A percentile compares a stretch with the other conserved stretches of the same genome.
These are phyloP conservation scores for Gobio gobio DNA, from an alignment of 2,113 vertebrate species.

Conservation along the genomic window DNA sequence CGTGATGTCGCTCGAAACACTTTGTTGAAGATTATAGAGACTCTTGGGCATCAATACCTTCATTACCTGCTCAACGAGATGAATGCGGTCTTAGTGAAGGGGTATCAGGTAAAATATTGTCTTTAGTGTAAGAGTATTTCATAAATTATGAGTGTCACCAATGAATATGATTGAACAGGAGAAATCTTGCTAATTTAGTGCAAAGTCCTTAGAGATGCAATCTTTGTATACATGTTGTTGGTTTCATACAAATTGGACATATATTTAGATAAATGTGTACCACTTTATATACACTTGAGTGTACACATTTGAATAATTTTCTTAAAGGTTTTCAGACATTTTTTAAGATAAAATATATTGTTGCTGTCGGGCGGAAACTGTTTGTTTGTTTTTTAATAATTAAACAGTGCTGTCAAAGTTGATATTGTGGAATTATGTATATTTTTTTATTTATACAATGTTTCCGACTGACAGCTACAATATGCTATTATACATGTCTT, in stretches of 20 bases:
- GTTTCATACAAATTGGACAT: not conserved
- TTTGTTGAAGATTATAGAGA: slow-evolving; percentile 89
- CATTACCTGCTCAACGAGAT: slow-evolving; percentile 93
- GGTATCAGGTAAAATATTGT: slow-evolving; percentile 86
- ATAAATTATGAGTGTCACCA: not conserved
- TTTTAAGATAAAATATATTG: not conserved
- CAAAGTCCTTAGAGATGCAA: not conserved
- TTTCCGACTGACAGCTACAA: too few relatives aligned
- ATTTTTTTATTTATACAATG: too few relatives aligned
- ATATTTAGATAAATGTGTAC: not conserved
- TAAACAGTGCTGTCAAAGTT: too few relatives aligned
- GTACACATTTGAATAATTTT: not conserved
- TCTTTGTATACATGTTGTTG: not conserved
- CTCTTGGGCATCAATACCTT: slow-evolving; percentile 85
- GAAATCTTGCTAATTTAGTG: not conserved
- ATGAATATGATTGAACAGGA: not conserved
- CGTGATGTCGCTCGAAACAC: slow-evolving; percentile 90
- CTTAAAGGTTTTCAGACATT: not conserved
- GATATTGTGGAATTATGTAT: too few relatives aligned
- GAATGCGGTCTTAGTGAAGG: slow-evolving; percentile 85
- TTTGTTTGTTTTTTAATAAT: too few relatives aligned
- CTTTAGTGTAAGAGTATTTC: not conserved
- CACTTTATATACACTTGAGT: not conserved
- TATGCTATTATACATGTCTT: not conserved
- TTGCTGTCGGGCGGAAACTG: too few relatives aligned